Evolutionary conservation across 2,113 vertebrate genomes (phyloP).

Genomic region (Anguilla japonica): DNA sequence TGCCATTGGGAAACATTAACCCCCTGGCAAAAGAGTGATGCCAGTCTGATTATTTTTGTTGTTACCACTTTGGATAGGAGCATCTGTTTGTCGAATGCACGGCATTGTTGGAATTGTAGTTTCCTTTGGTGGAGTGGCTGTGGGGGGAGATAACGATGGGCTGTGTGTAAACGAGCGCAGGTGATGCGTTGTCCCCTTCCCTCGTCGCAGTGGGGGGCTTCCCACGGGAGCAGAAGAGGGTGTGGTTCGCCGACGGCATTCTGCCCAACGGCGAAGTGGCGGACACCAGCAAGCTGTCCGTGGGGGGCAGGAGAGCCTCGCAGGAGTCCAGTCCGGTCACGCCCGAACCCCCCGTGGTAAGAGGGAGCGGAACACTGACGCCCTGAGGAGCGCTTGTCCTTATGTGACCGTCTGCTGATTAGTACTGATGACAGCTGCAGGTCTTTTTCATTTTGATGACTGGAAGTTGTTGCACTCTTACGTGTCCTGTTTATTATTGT

Average conservation of each 20-base stretch:
- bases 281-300: conserved; percentile 80
- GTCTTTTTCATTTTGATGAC: background rate
- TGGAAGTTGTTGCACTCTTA: background rate
- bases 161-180: no score
- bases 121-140: no score
- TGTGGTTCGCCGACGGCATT: conserved; percentile 95
- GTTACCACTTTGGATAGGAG: no score
- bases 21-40: no score
- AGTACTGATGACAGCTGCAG: background rate
- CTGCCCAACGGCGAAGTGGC: conserved; percentile 91
- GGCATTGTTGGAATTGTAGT: no score
- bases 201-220: conserved; percentile 74
- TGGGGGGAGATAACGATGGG: no score
- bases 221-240: conserved; percentile 83
- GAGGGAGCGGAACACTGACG: conserved; percentile 1
- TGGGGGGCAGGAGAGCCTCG: conserved; percentile 67
- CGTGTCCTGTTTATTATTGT: no score
- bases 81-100: no score
- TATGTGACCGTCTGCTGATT: background rate
- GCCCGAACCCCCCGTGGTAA: conserved; percentile 55
- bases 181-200: no score
- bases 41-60: background rate
- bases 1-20: background rate
- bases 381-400: no score
- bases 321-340: conserved; percentile 69